Evolutionary conservation across 2,888 invertebrate genomes (phyloP).

Genomic region (Scaptomyza flava): DNA sequence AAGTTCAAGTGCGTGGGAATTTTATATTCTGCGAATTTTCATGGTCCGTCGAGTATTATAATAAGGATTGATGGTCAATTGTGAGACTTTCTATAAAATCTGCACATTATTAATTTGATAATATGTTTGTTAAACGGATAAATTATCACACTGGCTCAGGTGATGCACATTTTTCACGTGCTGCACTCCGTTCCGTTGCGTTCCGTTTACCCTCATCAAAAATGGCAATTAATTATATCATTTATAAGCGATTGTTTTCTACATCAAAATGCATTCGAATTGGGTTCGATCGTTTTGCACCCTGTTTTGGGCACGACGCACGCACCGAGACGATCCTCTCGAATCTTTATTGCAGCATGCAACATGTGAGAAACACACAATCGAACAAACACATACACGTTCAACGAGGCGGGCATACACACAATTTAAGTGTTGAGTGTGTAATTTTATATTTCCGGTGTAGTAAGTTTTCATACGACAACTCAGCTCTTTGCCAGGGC

Average conservation of each 20-base stretch:
- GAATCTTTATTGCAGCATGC: conserved; percentile 73
- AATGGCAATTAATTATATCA: conserved; percentile 56
- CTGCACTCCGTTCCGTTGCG: neutral
- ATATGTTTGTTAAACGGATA: conserved; percentile 10
- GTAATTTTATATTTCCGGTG: conserved; percentile 85
- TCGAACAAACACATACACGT: conserved; percentile 13
- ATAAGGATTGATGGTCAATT: conserved; percentile 11
- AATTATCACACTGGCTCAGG: conserved; percentile 53
- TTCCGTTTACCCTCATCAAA: conserved; percentile 52
- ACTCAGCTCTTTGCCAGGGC: conserved; percentile 68
- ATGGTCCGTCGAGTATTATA: conserved; percentile 6
- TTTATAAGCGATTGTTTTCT: conserved; percentile 36
- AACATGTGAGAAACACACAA: conserved; percentile 55
- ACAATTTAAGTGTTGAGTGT: conserved; percentile 83
- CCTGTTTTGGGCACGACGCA: conserved; percentile 50
- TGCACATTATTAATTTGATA: conserved; percentile 4
- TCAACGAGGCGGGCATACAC: conserved; percentile 50
- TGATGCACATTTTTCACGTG: conserved; percentile 18
- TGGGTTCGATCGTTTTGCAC: conserved; percentile 72
- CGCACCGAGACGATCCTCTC: conserved; percentile 45
- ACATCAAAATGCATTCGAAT: conserved; percentile 42
- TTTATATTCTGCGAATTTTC: conserved; percentile 64
- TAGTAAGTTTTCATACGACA: conserved; percentile 77
- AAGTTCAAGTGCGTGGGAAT: conserved; percentile 80
- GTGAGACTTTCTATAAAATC: neutral